Conservation (phyloP, 2,888 invertebrate genomes). For the Cheilosia scutellata region DNA sequence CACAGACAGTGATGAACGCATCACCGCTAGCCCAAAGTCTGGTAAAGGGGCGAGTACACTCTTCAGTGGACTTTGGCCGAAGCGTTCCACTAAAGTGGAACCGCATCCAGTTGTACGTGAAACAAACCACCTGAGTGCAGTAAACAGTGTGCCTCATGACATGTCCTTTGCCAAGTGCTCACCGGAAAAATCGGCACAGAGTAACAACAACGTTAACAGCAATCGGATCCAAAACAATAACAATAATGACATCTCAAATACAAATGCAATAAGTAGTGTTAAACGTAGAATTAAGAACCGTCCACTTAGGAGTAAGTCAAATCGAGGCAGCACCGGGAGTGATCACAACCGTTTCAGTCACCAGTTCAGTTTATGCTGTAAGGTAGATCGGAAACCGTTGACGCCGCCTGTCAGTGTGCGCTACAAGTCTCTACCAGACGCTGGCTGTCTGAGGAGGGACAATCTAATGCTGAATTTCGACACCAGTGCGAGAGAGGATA, state of each 20-base stretch:
- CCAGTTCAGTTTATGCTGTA: conserved; percentile 83
- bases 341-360: conserved; percentile 83
- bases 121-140: conserved; percentile 27
- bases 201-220: conserved; percentile 63
- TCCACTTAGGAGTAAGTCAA: conserved; percentile 69
- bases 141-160: conserved; percentile 77
- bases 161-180: conserved; percentile 82
- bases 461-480: conserved; percentile 79
- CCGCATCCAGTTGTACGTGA: conserved; percentile 80
- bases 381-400: conserved; percentile 81
- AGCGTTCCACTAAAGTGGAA: conserved; percentile 83
- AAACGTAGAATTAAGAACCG: conserved; percentile 80
- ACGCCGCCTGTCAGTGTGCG: conserved; percentile 83
- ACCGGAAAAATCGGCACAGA: conserved; percentile 75
- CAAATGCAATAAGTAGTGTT: conserved; percentile 79
- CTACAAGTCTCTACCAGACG: conserved; percentile 82
- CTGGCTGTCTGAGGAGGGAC: conserved; percentile 78
- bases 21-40: conserved; percentile 80
- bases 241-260: conserved; percentile 64
- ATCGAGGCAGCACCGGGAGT: conserved; percentile 55
- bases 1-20: conserved; percentile 80
- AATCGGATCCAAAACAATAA: conserved; percentile 41
- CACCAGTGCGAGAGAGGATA: conserved; percentile 63
- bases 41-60: conserved; percentile 79
- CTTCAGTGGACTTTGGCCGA: conserved; percentile 81